Base-by-base conservation (phyloP, 2,113 vertebrate genomes). In the Haemorhous mexicanus region DNA sequence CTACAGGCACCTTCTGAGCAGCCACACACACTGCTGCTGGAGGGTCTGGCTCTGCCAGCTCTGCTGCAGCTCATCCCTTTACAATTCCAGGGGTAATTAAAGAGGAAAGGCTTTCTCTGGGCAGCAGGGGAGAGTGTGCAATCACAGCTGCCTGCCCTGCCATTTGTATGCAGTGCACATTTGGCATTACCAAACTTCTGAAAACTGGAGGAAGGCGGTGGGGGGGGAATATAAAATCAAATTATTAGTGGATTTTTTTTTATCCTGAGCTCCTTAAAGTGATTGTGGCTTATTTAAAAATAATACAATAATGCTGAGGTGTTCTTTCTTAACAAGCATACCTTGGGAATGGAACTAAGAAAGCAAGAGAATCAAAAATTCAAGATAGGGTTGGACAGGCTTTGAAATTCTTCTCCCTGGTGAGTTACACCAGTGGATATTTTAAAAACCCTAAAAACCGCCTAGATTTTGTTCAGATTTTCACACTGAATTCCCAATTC, bases 291-390 rank as follows among this genome's bases (percentile, higher is more conserved):
- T 91, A 64, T 92, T 95, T 95, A 77, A 96, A 95, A 96, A 95
- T 63, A 88, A 92, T 79, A 41, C 77, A 90, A 83, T 80, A 87
- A 91, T 32, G 66, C 92, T 80, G 70, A 78, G 80, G 93, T 93
- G 55, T 53, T 86, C 79, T 61, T 93, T 91, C 94, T 93, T 95
- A 96, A 96, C 86, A 89, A 91, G 95, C 91, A 90, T 56, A 72
- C 84, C 84, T 84, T 82, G 83, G 47, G 80, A 95, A 90, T 59
- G 64, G 47, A 61, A 86, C 85, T 4, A 70, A 79, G 88, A 79
- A 94, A 89, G 94, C 37, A 70, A 50, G 30, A 91, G 79, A 89
- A 87, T 90, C 55, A 90, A 88, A 96, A 78, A 92, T 78, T 70
- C 82, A 72, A 76, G 73, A 43, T 43, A 53, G 87, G 50, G 84